A percentile compares a stretch with the other conserved stretches of the same genome.
These are phyloP conservation scores for Oreochromis mossambicus DNA, from an alignment of 2,797 vertebrate species.

Conservation along the genomic window DNA sequence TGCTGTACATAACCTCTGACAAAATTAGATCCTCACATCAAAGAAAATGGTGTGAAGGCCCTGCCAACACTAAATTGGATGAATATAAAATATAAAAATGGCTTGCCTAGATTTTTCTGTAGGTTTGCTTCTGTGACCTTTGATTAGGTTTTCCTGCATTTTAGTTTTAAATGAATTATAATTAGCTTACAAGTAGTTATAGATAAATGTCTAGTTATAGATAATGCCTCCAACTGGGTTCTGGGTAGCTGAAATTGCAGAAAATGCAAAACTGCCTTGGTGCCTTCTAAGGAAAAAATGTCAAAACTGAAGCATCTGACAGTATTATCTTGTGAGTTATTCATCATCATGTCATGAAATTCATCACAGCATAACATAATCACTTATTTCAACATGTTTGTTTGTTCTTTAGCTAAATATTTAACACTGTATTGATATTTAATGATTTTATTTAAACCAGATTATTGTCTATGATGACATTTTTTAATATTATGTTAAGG, in stretches of 20 bases:
- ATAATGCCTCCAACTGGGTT: not conserved
- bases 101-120: not conserved
- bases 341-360: not conserved
- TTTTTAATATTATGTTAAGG: not conserved
- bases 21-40: not conserved
- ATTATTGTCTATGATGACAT: not conserved
- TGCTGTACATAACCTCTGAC: not conserved
- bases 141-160: fast-evolving
- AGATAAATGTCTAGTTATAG: not conserved
- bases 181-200: not conserved
- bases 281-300: not conserved
- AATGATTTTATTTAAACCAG: not conserved
- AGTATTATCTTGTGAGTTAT: not conserved
- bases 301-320: not conserved
- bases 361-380: not conserved
- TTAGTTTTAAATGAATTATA: not conserved
- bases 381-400: not conserved
- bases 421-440: not conserved
- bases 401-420: not conserved
- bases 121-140: not conserved
- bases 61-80: not conserved
- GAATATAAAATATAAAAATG: not conserved
- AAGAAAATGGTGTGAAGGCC: not conserved
- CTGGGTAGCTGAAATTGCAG: not conserved
- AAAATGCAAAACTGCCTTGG: not conserved